These are phyloP conservation scores for Eupeodes latifasciatus DNA, from an alignment of 2,888 invertebrate species.

Conservation along the genomic window DNA sequence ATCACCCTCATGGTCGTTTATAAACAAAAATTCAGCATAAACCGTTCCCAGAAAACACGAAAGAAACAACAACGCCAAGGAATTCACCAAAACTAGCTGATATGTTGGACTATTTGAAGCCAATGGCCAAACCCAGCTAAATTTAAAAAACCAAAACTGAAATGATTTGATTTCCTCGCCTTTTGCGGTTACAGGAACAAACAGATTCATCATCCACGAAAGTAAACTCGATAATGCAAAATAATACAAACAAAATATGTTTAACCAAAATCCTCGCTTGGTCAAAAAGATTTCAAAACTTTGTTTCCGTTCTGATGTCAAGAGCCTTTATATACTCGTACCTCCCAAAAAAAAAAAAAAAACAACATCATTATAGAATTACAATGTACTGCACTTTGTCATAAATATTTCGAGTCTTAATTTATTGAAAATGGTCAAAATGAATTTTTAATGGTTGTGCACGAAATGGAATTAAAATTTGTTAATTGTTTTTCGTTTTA, in stretches of 20 bases:
- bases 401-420: constrained; percentile 1
- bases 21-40: constrained; percentile 64
- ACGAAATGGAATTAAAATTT: constrained; percentile 43
- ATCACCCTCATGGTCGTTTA: constrained; percentile 62
- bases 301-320: neutral
- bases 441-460: constrained; percentile 58
- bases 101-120: constrained; percentile 29
- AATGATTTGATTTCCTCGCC: constrained; percentile 41
- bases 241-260: neutral
- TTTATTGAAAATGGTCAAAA: constrained; percentile 41
- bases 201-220: constrained; percentile 11
- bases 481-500: constrained; percentile 66
- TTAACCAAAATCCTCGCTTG: neutral
- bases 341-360: no score
- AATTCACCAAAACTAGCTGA: constrained; percentile 26
- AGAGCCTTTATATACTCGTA: constrained; percentile 1
- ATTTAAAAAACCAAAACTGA: constrained; percentile 66
- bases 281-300: neutral
- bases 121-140: constrained; percentile 74
- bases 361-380: no score
- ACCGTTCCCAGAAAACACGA: constrained; percentile 56
- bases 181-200: constrained; percentile 43
- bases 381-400: neutral
- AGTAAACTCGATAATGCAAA: no score
- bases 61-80: constrained; percentile 40